Base-by-base conservation (phyloP, 2,888 invertebrate genomes). In the Phragmatobia fuliginosa region DNA sequence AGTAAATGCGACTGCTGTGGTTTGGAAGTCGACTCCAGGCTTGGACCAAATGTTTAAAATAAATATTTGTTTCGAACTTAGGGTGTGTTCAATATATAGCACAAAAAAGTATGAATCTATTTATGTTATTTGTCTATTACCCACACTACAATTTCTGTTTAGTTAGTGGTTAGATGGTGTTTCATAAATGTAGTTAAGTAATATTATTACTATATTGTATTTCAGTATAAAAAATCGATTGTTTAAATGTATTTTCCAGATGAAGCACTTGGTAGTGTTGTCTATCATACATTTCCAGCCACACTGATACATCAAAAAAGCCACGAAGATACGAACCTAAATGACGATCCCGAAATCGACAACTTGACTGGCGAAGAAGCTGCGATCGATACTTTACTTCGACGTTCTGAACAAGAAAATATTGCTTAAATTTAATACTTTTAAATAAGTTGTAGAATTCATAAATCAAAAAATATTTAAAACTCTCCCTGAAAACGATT, bases 271-370 rank as follows among this genome's bases (percentile, higher is more conserved):
- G 83, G 83, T 28, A 89, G 89, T 59, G 88, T 90, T 1, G 76
- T 87, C 5, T 89, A 87, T 75, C 70, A 70, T 62, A 75, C 76
- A 0, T 88, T 81, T 0, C 86, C 90, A 0, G 76, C 86, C 60
- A 85, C 87, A 0, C 73, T 90, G 33, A 73, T 87, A 60, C 63
- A 67, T 2, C 76, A 64, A 16, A 66, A 60, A 18, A 52, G 60
- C 11, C 75, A 76, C 1, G 74, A 77, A 8, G 65, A 66, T 7
- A 36, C 63, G 7, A 68, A 73, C 1, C 58, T 70, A 7, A 76
- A 77, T 8, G 81, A 83, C 2, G 77, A 73, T 2, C 73, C 75
- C 21, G 81, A 78, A 28, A 41, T n/a, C 41, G 58, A 66, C 0
- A 59, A 66, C 7, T 21, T 59, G n/a, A 66, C 58, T 21, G n/a